phyloP scores from a whole-genome alignment of 2,888 invertebrate species.

The Copidosoma aretas region DNA sequence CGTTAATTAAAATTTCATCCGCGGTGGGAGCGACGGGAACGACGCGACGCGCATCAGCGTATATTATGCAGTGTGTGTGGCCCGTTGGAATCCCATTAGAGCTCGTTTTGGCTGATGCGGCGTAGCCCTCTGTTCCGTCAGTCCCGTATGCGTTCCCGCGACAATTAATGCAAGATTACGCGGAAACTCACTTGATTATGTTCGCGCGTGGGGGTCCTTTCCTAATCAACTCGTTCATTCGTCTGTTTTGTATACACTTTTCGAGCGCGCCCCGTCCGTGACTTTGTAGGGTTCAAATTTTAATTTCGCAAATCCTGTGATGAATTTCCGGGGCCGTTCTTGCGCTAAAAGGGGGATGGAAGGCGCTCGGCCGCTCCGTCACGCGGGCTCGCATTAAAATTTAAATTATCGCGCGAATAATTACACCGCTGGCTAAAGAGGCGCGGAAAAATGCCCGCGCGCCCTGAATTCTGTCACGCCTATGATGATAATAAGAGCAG shows the following conservation, averaged over 20 bases:
- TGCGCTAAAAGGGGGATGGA: too few species aligned
- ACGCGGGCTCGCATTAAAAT: constrained; percentile 14
- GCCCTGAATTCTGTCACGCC: too few species aligned
- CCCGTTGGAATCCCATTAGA: constrained; percentile 4
- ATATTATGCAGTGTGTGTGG: not conserved
- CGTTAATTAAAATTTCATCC: constrained; percentile 30
- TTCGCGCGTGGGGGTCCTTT: too few species aligned
- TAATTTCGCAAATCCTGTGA: not conserved
- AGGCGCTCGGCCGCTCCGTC: too few species aligned
- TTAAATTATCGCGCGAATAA: constrained; percentile 15
- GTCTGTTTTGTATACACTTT: not conserved
- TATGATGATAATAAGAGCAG: too few species aligned
- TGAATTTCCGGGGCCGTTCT: too few species aligned
- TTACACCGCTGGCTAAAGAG: not conserved
- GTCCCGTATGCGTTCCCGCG: not conserved
- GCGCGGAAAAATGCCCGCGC: not conserved
- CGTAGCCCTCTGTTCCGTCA: too few species aligned
- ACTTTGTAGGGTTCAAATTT: not conserved
- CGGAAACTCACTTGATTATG: constrained; percentile 4
- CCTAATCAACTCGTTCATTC: too few species aligned
- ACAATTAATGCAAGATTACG: constrained; percentile 1
- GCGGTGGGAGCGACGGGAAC: not conserved
- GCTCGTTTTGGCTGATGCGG: too few species aligned
- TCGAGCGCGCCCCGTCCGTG: not conserved
- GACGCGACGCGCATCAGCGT: not conserved